Conservation (phyloP, 2,888 invertebrate species). For the Agrotis ipsilon region DNA sequence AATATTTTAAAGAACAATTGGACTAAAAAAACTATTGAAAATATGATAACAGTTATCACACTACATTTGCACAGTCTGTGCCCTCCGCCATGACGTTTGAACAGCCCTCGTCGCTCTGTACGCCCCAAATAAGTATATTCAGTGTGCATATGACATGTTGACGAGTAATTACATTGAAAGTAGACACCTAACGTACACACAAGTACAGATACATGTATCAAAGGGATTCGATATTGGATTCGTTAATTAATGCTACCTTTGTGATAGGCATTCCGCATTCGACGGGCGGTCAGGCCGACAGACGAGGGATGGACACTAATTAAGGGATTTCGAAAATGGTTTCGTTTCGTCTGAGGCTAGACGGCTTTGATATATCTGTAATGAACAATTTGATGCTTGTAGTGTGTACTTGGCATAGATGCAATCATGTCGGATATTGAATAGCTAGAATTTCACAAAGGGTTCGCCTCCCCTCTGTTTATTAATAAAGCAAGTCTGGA, state of each 20-base stretch:
- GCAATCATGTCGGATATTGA: slow-evolving; percentile 58
- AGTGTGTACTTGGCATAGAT: slow-evolving; percentile 22
- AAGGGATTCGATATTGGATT: slow-evolving; percentile 77
- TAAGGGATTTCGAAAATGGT: slow-evolving; percentile 69
- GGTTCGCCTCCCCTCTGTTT: slow-evolving; percentile 51
- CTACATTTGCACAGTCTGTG: slow-evolving; percentile 44
- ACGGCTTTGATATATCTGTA: slow-evolving; percentile 56
- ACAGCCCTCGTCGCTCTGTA: slow-evolving; percentile 73
- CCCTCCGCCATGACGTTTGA: slow-evolving; percentile 45
- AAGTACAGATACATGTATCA: slow-evolving; percentile 56
- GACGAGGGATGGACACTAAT: slow-evolving; percentile 70
- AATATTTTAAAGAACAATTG: background rate
- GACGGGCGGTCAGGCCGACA: slow-evolving; percentile 67
- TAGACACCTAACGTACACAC: slow-evolving; percentile 64
- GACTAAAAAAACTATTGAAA: background rate
- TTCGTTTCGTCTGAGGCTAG: slow-evolving; percentile 57
- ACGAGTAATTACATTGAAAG: slow-evolving; percentile 79
- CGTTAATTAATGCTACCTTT: slow-evolving; percentile 81
- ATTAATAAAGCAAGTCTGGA: slow-evolving; percentile 55
- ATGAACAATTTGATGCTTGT: slow-evolving; percentile 56
- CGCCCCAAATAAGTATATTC: slow-evolving; percentile 70
- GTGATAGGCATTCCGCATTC: slow-evolving; percentile 72
- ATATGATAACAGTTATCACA: slow-evolving; percentile 7
- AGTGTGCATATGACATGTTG: slow-evolving; percentile 75
- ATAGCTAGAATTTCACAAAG: slow-evolving; percentile 58